Percentiles rank a stretch among this genome's conserved stretches.
Evolutionary conservation across 1,140 invertebrate genomes (phyloP).

Genomic region (Marisa cornuarietis): DNA sequence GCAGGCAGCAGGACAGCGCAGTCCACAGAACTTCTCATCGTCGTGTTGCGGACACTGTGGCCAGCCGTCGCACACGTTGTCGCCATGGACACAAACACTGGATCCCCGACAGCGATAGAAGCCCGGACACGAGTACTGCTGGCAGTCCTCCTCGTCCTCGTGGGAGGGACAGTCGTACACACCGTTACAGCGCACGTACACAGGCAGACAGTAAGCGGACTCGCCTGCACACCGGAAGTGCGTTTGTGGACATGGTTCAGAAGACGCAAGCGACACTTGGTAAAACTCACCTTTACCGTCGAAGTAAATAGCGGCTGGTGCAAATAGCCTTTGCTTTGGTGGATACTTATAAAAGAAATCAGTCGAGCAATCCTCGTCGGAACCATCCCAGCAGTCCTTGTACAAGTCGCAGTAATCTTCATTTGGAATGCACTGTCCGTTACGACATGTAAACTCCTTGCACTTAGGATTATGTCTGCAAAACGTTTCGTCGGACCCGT

Average conservation of each 20-base stretch:
- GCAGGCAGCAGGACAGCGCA: constrained; percentile 35
- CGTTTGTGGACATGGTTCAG: neutral
- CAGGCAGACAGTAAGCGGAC: neutral
- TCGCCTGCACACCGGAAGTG: constrained; percentile 9
- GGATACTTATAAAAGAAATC: neutral
- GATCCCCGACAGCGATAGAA: constrained; percentile 16
- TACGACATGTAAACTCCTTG: neutral
- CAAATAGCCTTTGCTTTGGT: neutral
- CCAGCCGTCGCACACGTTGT: constrained; percentile 13
- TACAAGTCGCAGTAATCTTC: neutral
- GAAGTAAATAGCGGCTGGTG: constrained; percentile 6
- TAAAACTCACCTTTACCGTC: neutral
- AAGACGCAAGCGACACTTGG: neutral
- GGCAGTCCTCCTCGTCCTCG: constrained; percentile 8
- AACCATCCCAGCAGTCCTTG: constrained; percentile 20
- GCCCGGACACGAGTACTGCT: constrained; percentile 22
- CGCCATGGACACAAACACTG: constrained; percentile 16
- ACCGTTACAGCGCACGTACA: constrained; percentile 18
- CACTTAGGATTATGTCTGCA: neutral
- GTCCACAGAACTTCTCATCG: constrained; percentile 24
- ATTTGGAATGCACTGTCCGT: neutral
- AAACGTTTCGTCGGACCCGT: neutral
- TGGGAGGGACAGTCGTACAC: constrained; percentile 10
- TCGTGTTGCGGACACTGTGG: constrained; percentile 25
- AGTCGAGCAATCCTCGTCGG: neutral